Base-by-base conservation (phyloP, 2,113 vertebrate genomes). In the Periophthalmodon schlosseri region DNA sequence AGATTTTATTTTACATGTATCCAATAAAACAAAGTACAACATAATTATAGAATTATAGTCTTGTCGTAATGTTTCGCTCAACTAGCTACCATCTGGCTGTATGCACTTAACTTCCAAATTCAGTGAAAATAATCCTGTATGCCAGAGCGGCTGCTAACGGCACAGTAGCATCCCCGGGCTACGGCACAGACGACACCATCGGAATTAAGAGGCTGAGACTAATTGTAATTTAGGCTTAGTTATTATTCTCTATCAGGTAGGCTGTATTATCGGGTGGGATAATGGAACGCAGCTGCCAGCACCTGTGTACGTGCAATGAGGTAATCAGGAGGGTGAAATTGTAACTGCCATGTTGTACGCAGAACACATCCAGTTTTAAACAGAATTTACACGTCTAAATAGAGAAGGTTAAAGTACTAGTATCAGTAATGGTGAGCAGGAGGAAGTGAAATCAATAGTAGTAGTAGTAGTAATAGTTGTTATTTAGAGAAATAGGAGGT, bases 71-170 rank as follows among this genome's bases (percentile, higher is more conserved):
- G 12, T 39, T 79, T 66, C 34, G 64, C 28, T 70, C 21, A 69
- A 60, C 58, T 44, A 73, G 18, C 54, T 52, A 66, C 68, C 79
- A 73, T 39, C 65, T 76, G 73, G 49, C 65, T 65, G 57, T 44
- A 10, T 5, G 68, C 7, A 57, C 49, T 12, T 47, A 54, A 3
- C 23, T 39, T 68, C 34, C 23, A 10, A 16, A 14, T 28, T 72
- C 66, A 68, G 66, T 68, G 66, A 68, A 46, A 46, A 68, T 49
- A 16, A 54, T 54, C 61, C 61, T 20, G 68, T 0, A 61, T 67
- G 72, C 13, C 57, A 34, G 66, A 63, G 60, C 68, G 20, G 68
- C 56, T 23, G 68, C 65, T 23, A 56, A 73, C 67, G 57, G 44
- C 63, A 44, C 18, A 65, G 63, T 50, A 57, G 39, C 75, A 16